Evolutionary conservation across 2,888 invertebrate genomes (phyloP), one percentile per base, ranked within the genome.

Genomic region (Philaethria dido): DNA sequence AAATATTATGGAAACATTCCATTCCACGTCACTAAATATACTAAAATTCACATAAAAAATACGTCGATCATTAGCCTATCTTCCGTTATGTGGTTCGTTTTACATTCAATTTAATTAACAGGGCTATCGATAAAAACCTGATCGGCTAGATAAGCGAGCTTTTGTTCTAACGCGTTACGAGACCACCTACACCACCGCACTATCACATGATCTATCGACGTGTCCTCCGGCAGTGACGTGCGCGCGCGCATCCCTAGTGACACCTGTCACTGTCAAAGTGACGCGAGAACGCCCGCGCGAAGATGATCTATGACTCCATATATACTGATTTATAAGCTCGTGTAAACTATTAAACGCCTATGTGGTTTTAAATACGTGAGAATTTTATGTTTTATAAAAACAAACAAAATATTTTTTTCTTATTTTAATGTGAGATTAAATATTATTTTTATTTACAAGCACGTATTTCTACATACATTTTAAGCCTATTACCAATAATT

Each of bases 241-340:
- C 84, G 87, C 79, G 78, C 81, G 85, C 85, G 82, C 83, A 82
- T 80, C 84, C 77, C 81, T 80, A 78, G 83, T 89, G 92, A 91
- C 91, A 92, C 88, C 89, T 91, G 91, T 92, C 91, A 91, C 82
- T 87, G 87, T 89, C 88, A 83, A 64, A 72, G 69, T 86, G 88
- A 89, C 84, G 82, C 79, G 77, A 79, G 86, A 84, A 86, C 89
- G 89, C 89, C 89, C 87, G 89, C 82, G 84, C 82, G 82, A 68
- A 52, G 57, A 69, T 69, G 70, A 69, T 71, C 70, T 67, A 68
- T 62, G 16, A 67, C 63, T 65, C 59, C 20, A 65, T 65, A 60
- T 60, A 60, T 60, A 48, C 54, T 55, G 36, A 62, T 67, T 64
- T 50, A 52, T 29, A 48, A 60, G 59, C 60, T 60, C 29, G 60